Base-by-base conservation (phyloP, 2,888 invertebrate genomes). In the Drosophila rubida region DNA sequence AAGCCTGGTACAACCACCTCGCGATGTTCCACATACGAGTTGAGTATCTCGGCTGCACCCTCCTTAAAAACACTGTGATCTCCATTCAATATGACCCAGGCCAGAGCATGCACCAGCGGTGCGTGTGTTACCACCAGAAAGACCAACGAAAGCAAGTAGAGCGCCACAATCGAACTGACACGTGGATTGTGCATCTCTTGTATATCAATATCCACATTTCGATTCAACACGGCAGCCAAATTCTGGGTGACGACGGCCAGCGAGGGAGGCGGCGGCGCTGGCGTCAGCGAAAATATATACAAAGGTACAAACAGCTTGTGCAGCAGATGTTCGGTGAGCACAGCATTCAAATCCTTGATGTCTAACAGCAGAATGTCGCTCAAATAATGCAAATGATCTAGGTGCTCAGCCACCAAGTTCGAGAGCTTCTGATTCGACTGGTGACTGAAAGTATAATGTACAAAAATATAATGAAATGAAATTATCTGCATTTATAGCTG, bases 351-450 rank as follows among this genome's bases (percentile, higher is more conserved):
- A 89, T 97, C 97, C 53, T 96, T 95, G 81, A 99, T 98, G 90
- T 97, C 95, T 61, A 99, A 94, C 88, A 97, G 95, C 16, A 99
- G 94, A 82, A 99, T 99, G 90, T 99, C 99, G 90, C 99, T 99
- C 60, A 99, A 93, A 91, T 99, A 99, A 92, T 99, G 99, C 11
- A 99, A 94, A 91, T 99, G 98, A 92, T 99, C 99, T 75, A 99
- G 93, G 92, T 99, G 99, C 92, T 99, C 99, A 0, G 98, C 99
- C 1, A 99, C 98, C 72, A 99, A 93, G 92, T 98, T 98, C 9
- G 98, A 95, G 49, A 99, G 93, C 86, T 97, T 95, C 86, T 96
- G 96, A 90, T 97, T 96, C 16, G 97, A 97, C 92, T 97, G 96
- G 90, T 98, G 97, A 92, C 98, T 98, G 93, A 32, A 32, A n/a